Base-by-base conservation (phyloP, 1,140 invertebrate genomes). In the Agrilus planipennis region DNA sequence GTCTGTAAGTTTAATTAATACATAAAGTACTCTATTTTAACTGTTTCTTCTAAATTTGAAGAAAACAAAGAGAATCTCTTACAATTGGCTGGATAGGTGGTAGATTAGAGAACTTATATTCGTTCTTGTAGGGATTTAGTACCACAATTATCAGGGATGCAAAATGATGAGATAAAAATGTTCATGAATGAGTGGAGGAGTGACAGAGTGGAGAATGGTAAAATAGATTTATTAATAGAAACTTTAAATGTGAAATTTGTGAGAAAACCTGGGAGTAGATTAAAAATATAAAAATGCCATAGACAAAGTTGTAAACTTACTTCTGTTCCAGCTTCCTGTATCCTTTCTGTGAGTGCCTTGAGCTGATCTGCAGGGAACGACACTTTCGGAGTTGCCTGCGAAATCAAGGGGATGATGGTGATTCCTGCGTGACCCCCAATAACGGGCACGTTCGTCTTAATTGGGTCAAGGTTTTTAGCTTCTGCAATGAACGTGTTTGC, bases 351-450 rank as follows among this genome's bases (percentile, higher is more conserved):
- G 19, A 95, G 67, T 18, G 81, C 81, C 52, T 88, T 50, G 6
- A 60, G 40, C 53, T 73, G 66, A 44, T 71, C 79, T 49, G 75
- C 66, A 47, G 83, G 77, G 64, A 92, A 83, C 15, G 70, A 64
- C 2, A 81, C 73, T 3, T 73, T 64, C 1, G 94, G 95, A 40
- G 78, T 79, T 47, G 80, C 76, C 69, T 96, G 92, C 16, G 91
- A 96, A 31, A 98, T 81, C 18, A 99, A 55, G 2, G 95, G 95
- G 54, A 99, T 84, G 62, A 99, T 99, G 44, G 95, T 99, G 36
- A 94, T 81, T 39, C 95, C 95, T 30, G 93, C 89, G 69, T 99
- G 95, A n/a, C 95, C 95, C 42, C 95, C 95, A 62, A 99, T 88
- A 1, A 99, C 93, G 16, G 95, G 93, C 15, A 94, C 77, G 52